Evolutionary conservation across 2,888 invertebrate species (phyloP).

Genomic region (Leptinotarsa peninsularis): DNA sequence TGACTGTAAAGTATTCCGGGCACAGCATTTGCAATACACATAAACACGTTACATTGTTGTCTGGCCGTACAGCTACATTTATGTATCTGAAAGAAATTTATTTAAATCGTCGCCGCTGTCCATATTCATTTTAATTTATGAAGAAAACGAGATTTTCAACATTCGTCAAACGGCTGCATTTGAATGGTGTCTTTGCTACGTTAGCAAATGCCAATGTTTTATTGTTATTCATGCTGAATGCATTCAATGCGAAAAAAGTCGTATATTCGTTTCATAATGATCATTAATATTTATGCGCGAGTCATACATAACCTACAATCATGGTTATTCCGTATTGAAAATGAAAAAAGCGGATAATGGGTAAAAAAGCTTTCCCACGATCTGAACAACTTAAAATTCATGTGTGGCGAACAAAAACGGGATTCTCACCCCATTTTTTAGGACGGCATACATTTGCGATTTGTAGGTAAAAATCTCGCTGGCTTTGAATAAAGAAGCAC

Average conservation of each 20-base stretch:
- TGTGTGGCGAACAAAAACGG: conserved; percentile 52
- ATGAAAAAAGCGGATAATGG: conserved; percentile 30
- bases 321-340: conserved; percentile 19
- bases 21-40: background rate
- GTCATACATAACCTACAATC: conserved; percentile 16
- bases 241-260: conserved; percentile 32
- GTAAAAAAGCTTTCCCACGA: conserved; percentile 54
- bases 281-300: conserved; percentile 42
- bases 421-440: conserved; percentile 57
- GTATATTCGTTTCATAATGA: conserved; percentile 39
- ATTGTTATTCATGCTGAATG: conserved; percentile 45
- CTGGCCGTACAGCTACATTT: conserved; percentile 1
- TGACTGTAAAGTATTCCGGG: background rate
- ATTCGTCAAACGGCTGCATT: conserved; percentile 45
- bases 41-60: conserved; percentile 16
- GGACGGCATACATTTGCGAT: conserved; percentile 54
- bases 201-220: conserved; percentile 41
- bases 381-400: conserved; percentile 57
- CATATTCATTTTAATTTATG: conserved; percentile 47
- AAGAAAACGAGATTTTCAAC: conserved; percentile 47
- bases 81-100: conserved; percentile 41
- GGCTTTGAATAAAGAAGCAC: conserved; percentile 59
- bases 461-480: conserved; percentile 61
- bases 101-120: conserved; percentile 45
- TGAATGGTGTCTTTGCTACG: conserved; percentile 37